Conservation (phyloP, 1,140 invertebrate genomes). For the Gonatopus flavifemur region DNA sequence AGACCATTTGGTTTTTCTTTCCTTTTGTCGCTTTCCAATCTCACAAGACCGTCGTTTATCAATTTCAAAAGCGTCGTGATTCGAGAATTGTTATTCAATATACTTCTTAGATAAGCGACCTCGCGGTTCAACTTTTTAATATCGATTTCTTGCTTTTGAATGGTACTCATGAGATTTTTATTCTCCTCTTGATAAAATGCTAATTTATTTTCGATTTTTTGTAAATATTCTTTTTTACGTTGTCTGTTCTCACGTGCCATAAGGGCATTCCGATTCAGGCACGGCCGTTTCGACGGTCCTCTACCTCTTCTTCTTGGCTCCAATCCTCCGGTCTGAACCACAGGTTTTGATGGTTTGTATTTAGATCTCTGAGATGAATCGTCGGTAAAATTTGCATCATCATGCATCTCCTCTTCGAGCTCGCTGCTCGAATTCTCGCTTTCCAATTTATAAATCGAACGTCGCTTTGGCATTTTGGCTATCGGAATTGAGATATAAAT, state of each 20-base stretch:
- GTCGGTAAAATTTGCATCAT: too few relatives aligned
- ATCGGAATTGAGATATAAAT: too few relatives aligned
- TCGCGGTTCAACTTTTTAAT: conserved; percentile 56
- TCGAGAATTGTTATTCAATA: conserved; percentile 58
- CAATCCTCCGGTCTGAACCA: too few relatives aligned
- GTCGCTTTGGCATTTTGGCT: too few relatives aligned
- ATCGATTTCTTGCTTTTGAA: conserved; percentile 54
- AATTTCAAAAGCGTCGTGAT: conserved; percentile 54
- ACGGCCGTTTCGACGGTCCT: conserved; percentile 46
- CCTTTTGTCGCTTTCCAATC: too few relatives aligned
- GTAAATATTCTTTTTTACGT: conserved; percentile 62
- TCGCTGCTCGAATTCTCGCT: too few relatives aligned
- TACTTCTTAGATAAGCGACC: conserved; percentile 57
- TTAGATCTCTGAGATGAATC: too few relatives aligned
- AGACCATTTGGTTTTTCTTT: too few relatives aligned
- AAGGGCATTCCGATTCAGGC: conserved; percentile 57
- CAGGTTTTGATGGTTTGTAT: too few relatives aligned
- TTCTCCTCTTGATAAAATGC: conserved; percentile 52
- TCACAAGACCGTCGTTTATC: conserved; percentile 43
- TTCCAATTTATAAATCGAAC: too few relatives aligned
- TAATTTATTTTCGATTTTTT: conserved; percentile 60
- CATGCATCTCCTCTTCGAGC: too few relatives aligned
- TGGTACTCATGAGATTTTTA: conserved; percentile 48
- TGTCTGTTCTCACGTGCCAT: conserved; percentile 64
- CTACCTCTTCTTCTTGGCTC: conserved; percentile 34